These are phyloP conservation scores for Manacus vitellinus DNA, from an alignment of 2,113 vertebrate species.

Conservation along the genomic window DNA sequence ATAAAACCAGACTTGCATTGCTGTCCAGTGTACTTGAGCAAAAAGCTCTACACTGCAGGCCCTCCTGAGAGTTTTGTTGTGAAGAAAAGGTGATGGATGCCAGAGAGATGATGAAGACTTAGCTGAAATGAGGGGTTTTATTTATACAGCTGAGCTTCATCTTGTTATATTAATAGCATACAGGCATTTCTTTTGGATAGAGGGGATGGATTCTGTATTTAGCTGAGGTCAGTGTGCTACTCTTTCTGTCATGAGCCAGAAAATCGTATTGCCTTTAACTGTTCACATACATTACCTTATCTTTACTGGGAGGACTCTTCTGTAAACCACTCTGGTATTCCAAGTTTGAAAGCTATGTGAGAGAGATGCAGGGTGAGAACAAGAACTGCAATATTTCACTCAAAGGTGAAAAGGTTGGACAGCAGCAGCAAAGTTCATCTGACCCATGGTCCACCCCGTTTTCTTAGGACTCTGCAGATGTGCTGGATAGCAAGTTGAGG, in stretches of 20 bases:
- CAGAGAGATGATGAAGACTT: conserved; percentile 34
- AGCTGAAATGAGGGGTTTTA: conserved; percentile 23
- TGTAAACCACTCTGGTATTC: background rate
- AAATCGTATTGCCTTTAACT: background rate
- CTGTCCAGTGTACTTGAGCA: background rate
- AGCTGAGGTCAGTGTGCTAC: background rate
- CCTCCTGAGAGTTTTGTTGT: background rate
- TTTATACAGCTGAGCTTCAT: conserved; percentile 60
- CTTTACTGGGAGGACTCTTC: background rate
- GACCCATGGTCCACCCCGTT: background rate
- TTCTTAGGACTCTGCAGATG: background rate
- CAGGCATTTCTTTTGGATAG: conserved; percentile 11
- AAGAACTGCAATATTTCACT: background rate
- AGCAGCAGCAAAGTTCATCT: background rate
- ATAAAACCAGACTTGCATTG: background rate
- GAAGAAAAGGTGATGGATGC: background rate
- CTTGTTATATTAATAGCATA: conserved; percentile 41
- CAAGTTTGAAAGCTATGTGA: background rate
- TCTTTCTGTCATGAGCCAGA: background rate
- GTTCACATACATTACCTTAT: accelerated
- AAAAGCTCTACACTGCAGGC: background rate
- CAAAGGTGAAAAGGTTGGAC: background rate
- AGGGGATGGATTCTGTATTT: background rate
- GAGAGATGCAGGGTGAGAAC: background rate
- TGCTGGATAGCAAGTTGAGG: background rate